Evolutionary conservation across 2,113 vertebrate genomes (phyloP), one percentile per base, ranked within the genome.

Genomic region (Stigmatopora argus): DNA sequence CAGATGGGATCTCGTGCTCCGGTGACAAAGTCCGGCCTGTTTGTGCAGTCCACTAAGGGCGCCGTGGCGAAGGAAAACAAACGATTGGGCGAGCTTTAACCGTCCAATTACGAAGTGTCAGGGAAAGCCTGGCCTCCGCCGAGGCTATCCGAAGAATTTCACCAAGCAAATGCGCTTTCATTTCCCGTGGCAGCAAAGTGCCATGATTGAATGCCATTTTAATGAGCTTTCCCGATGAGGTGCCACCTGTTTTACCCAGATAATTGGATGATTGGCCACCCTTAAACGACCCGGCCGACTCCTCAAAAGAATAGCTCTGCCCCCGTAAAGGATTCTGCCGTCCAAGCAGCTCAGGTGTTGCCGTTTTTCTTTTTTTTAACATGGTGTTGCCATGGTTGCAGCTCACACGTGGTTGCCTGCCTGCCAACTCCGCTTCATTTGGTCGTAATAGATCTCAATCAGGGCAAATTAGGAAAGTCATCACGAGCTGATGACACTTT

Each of bases 191-290:
- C 81, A 67, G 72, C 75, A 38, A 34, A 70, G 64, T 81, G 79
- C 80, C 78, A 74, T 78, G 78, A 84, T 52, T 80, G 79, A 77
- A 78, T 45, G 69, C 64, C 70, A 72, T 85, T 83, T 83, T 86
- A 88, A 89, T 88, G 88, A 88, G 85, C 75, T 84, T 81, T 85
- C 64, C 72, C 84, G 79, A 84, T 72, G 83, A 82, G 80, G 75
- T 83, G 81, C 85, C 88, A 87, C 84, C 88, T 87, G 86, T 79
- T 89, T 84, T 77, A 83, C 86, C 70, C 83, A 86, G 79, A 83
- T 85, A 85, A 85, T 85, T 83, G 81, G 80, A 80, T 78, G 84
- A 89, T 87, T 87, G 83, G 84, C 80, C 84, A 86, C 80, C 81
- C 83, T 79, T 77, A 80, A 83, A 87, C 23, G 19, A 87, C 79